These are phyloP conservation scores for Alectura lathami DNA, from an alignment of 2,113 vertebrate genomes.

Conservation along the genomic window DNA sequence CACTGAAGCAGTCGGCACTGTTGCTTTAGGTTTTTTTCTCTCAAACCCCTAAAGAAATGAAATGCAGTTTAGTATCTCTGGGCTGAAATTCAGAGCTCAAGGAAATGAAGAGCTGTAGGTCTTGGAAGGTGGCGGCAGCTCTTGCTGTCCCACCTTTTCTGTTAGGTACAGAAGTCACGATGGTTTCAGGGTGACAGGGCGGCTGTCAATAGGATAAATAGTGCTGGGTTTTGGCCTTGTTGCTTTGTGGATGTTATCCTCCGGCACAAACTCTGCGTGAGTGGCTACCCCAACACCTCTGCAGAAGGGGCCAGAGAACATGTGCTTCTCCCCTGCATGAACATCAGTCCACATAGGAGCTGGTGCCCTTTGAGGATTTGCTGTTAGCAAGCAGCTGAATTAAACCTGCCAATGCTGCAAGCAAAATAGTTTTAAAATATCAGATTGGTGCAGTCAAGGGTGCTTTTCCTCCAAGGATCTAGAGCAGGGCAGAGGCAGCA, in stretches of 20 bases:
- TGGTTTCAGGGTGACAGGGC: not conserved
- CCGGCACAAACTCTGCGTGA: too few species aligned
- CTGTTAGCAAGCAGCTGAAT: not conserved
- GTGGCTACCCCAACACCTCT: not conserved
- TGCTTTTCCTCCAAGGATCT: not conserved
- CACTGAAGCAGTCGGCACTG: not conserved
- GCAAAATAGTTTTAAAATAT: not conserved
- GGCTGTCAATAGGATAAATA: not conserved
- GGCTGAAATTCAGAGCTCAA: not conserved
- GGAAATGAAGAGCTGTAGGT: not conserved
- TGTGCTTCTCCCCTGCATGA: accelerated
- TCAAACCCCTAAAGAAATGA: not conserved
- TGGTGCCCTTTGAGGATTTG: not conserved
- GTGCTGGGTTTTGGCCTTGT: too few species aligned
- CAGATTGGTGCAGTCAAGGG: not conserved
- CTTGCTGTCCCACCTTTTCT: not conserved
- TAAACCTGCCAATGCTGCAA: not conserved
- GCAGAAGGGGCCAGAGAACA: accelerated
- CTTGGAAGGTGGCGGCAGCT: not conserved
- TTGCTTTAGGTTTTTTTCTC: too few species aligned
- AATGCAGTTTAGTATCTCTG: not conserved
- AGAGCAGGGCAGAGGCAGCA: not conserved
- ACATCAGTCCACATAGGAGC: not conserved
- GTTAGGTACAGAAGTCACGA: not conserved
- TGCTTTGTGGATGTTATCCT: not conserved